A percentile compares a stretch with the other conserved stretches of the same genome.
Evolutionary conservation across 2,797 vertebrate species (phyloP).

Genomic region (Amphiprion clarkii): DNA sequence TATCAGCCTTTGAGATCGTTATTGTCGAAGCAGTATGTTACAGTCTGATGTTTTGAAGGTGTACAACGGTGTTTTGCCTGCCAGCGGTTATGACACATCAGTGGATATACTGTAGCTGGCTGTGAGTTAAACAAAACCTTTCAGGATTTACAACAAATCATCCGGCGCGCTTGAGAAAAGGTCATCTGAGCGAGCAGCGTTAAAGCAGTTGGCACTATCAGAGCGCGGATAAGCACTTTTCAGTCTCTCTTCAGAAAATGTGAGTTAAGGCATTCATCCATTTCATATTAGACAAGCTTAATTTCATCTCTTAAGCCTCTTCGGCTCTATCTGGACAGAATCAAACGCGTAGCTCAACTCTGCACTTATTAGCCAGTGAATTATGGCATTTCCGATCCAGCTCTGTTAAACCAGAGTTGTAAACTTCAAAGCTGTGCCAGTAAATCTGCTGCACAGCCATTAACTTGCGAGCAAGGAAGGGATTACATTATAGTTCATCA

Average conservation of each 20-base stretch:
- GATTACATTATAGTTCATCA: slow-evolving; percentile 68
- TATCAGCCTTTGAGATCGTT: slow-evolving; percentile 33
- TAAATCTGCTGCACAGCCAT: slow-evolving; percentile 55
- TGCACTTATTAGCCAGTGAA: slow-evolving; percentile 40
- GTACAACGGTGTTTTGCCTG: slow-evolving; percentile 26
- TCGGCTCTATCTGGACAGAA: slow-evolving; percentile 37
- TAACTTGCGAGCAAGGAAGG: slow-evolving; percentile 46
- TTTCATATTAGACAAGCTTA: slow-evolving; percentile 43
- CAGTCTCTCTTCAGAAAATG: slow-evolving; percentile 37
- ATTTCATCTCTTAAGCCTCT: slow-evolving; percentile 28
- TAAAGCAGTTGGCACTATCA: slow-evolving; percentile 46
- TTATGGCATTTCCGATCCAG: slow-evolving; percentile 47
- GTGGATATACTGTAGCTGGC: slow-evolving; percentile 29
- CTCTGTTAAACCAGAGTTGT: slow-evolving; percentile 51
- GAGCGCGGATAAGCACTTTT: slow-evolving; percentile 29
- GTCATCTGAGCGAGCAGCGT: slow-evolving; percentile 22
- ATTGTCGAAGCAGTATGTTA: slow-evolving; percentile 32
- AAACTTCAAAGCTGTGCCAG: slow-evolving; percentile 59
- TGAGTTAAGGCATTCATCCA: slow-evolving; percentile 49
- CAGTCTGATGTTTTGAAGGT: slow-evolving; percentile 23
- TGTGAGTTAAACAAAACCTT: slow-evolving; percentile 45
- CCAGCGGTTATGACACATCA: slow-evolving; percentile 40
- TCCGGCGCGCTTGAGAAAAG: slow-evolving; percentile 15
- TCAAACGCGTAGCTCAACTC: slow-evolving; percentile 36
- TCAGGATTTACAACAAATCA: slow-evolving; percentile 46